A percentile compares a stretch with the other conserved stretches of the same genome.
These are phyloP conservation scores for Hippocampus barbouri DNA, from an alignment of 2,113 vertebrate species.

Conservation along the genomic window DNA sequence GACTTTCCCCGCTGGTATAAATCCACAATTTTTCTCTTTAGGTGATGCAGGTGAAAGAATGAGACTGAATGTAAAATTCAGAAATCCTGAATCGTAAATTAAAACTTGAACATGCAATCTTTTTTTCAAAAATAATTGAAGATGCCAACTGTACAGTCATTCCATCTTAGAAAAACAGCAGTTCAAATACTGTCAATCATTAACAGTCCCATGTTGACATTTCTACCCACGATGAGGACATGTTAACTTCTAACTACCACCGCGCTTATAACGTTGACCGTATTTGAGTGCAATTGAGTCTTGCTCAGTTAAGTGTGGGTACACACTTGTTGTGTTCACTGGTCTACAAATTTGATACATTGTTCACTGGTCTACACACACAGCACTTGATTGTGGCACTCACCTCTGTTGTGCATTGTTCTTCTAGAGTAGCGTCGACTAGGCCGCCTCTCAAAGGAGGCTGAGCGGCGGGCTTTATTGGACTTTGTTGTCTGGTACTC, in stretches of 20 bases:
- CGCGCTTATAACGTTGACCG: not conserved
- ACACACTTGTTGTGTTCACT: not conserved
- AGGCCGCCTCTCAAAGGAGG: conserved; percentile 94
- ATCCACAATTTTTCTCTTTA: too few relatives aligned
- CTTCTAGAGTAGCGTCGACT: conserved; percentile 94
- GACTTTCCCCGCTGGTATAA: too few relatives aligned
- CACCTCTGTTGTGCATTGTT: conserved; percentile 85
- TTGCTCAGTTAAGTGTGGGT: too few relatives aligned
- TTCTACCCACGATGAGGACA: not conserved
- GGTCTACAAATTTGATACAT: not conserved
- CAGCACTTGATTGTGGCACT: conserved; percentile 6
- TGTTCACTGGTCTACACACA: not conserved
- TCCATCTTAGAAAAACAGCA: not conserved
- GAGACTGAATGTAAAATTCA: too few relatives aligned
- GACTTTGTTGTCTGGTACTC: conserved; percentile 98
- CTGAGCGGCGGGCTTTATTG: conserved; percentile 87
- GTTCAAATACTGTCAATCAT: not conserved
- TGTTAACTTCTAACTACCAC: not conserved
- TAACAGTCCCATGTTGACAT: not conserved
- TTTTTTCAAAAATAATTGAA: not conserved
- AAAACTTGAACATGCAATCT: not conserved
- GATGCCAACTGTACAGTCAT: not conserved
- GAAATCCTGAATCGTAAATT: not conserved
- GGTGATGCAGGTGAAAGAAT: too few relatives aligned
- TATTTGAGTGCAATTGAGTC: too few relatives aligned